These are phyloP conservation scores for Thymelicus sylvestris DNA, from an alignment of 2,888 invertebrate species.

Conservation along the genomic window DNA sequence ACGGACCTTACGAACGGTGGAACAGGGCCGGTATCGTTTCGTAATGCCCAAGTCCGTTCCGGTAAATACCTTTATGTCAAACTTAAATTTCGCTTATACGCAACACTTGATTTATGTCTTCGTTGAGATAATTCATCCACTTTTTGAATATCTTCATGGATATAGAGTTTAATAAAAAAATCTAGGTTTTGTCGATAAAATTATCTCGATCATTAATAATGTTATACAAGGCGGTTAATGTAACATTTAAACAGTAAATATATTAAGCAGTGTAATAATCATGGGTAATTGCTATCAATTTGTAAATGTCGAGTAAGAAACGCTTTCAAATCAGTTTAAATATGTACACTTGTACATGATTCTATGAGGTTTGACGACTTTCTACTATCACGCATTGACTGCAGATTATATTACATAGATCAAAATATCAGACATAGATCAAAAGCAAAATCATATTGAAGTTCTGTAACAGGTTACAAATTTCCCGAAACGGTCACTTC, in stretches of 20 bases:
- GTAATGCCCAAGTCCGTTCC: constrained; percentile 11
- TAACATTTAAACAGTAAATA: background rate
- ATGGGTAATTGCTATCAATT: background rate
- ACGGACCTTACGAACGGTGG: constrained; percentile 27
- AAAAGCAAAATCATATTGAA: too few relatives aligned
- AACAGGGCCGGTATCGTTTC: constrained; percentile 15
- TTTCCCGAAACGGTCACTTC: too few relatives aligned
- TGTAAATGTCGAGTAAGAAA: background rate
- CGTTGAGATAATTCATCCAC: too few relatives aligned
- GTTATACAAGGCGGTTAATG: background rate
- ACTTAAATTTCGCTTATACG: background rate
- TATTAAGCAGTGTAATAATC: background rate
- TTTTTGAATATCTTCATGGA: too few relatives aligned
- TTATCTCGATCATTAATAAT: background rate
- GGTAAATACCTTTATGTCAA: constrained; percentile 25
- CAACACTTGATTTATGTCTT: background rate
- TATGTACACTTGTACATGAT: too few relatives aligned
- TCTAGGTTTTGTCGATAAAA: background rate
- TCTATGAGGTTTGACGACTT: too few relatives aligned
- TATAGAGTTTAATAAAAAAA: background rate
- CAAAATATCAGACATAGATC: too few relatives aligned
- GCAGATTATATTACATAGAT: too few relatives aligned
- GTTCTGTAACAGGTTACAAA: too few relatives aligned
- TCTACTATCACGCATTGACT: too few relatives aligned
- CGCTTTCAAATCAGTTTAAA: too few relatives aligned